A percentile compares a stretch with the other conserved stretches of the same genome.
Evolutionary conservation across 2,113 vertebrate genomes (phyloP).

Genomic region (Takifugu flavidus): DNA sequence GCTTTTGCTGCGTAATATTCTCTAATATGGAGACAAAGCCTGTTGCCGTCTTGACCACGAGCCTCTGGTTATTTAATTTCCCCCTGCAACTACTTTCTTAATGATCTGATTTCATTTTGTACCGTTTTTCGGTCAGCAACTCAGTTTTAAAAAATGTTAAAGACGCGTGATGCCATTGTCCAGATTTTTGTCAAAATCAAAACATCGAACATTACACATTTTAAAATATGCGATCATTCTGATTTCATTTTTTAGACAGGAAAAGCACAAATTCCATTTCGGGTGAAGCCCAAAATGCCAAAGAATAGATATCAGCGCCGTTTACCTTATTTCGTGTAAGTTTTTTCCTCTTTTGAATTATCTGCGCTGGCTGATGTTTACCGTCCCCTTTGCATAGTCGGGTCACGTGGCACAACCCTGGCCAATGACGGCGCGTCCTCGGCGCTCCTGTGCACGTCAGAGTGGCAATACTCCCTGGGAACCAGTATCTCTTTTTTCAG

Average conservation of each 20-base stretch:
- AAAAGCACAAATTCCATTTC: background rate
- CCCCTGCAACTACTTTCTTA: too few species aligned
- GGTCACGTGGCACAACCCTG: conserved; percentile 77
- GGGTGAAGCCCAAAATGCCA: conserved; percentile 14
- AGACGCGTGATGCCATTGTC: too few species aligned
- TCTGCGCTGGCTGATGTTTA: conserved; percentile 80
- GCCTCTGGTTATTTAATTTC: too few species aligned
- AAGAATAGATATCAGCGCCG: conserved; percentile 17
- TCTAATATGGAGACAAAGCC: background rate
- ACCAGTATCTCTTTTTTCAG: conserved; percentile 87
- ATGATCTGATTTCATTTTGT: too few species aligned
- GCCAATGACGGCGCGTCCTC: conserved; percentile 80
- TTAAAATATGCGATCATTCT: too few species aligned
- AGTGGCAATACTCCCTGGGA: conserved; percentile 80
- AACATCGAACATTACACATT: too few species aligned
- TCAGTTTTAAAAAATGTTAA: too few species aligned
- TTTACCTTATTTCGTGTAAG: conserved; percentile 60
- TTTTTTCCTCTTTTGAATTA: conserved; percentile 77
- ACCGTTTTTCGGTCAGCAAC: too few species aligned
- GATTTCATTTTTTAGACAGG: background rate
- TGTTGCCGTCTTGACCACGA: background rate
- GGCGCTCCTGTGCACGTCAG: conserved; percentile 86
- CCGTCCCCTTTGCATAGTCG: conserved; percentile 86
- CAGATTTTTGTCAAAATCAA: too few species aligned
- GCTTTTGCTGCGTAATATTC: background rate